phyloP scores from a whole-genome alignment of 53 echinoderm and acorn worm species.

The Antedon mediterranea region DNA sequence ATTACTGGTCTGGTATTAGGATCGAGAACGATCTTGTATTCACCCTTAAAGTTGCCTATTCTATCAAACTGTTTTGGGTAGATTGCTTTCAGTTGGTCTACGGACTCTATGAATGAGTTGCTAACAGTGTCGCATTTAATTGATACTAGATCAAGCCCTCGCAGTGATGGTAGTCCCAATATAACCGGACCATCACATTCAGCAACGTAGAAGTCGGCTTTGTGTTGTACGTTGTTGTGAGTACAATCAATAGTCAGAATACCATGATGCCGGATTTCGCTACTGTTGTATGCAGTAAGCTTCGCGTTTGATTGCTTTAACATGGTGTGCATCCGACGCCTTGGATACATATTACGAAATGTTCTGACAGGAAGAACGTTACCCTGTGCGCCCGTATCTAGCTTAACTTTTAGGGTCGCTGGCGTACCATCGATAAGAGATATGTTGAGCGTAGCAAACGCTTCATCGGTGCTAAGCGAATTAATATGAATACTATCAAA shows the following conservation, averaged over 20 bases:
- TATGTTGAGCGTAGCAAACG: no score
- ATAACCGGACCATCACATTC: conserved; percentile 28
- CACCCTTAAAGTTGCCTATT: conserved; percentile 25
- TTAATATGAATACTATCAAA: no score
- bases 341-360: no score
- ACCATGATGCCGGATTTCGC: conserved; percentile 28
- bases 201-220: conserved; percentile 19
- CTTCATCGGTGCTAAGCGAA: no score
- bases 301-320: no score
- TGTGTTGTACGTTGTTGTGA: conserved; percentile 1
- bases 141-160: conserved; percentile 9
- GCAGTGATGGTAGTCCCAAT: conserved; percentile 31
- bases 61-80: conserved; percentile 40
- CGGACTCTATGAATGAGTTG: neutral
- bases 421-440: no score
- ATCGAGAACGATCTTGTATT: conserved; percentile 19
- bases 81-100: conserved; percentile 9
- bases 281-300: conserved; percentile 34
- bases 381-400: no score
- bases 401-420: no score
- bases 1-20: conserved; percentile 13
- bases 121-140: conserved; percentile 8
- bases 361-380: no score
- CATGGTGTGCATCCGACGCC: no score
- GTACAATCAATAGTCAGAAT: conserved; percentile 12